Conservation (phyloP, 2,888 invertebrate species). For the Fragum fragum region DNA sequence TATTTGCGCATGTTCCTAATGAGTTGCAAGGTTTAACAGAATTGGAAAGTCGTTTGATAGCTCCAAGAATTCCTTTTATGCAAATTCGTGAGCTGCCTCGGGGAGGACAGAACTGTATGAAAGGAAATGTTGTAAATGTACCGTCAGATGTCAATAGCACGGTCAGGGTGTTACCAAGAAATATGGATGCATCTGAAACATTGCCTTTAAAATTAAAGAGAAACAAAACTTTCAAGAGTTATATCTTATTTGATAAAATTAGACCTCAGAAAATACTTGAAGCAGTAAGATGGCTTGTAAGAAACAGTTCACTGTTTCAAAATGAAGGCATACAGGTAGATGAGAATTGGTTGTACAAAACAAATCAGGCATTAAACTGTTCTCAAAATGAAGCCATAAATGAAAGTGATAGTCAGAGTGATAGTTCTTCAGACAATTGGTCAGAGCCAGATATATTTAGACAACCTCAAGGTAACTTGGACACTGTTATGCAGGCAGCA, state of each 20-base stretch:
- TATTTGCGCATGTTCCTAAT: slow-evolving; percentile 51
- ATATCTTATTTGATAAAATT: slow-evolving; percentile 57
- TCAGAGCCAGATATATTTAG: slow-evolving; percentile 33
- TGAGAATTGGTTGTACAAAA: slow-evolving; percentile 36
- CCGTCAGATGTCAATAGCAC: slow-evolving; percentile 67
- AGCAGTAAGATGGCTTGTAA: slow-evolving; percentile 59
- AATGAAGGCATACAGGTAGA: slow-evolving; percentile 53
- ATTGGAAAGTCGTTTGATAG: slow-evolving; percentile 56
- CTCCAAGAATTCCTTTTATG: slow-evolving; percentile 65
- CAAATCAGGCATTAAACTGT: not conserved
- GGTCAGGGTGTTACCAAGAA: slow-evolving; percentile 53
- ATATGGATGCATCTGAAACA: slow-evolving; percentile 49
- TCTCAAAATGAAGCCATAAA: not conserved
- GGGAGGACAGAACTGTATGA: slow-evolving; percentile 56
- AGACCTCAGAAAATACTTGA: slow-evolving; percentile 54
- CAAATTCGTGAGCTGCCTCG: slow-evolving; percentile 52
- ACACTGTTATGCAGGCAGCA: slow-evolving; percentile 38
- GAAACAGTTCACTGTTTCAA: slow-evolving; percentile 48
- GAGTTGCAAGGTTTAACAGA: slow-evolving; percentile 49
- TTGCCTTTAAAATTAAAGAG: slow-evolving; percentile 58
- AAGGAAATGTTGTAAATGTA: slow-evolving; percentile 69
- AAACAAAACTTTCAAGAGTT: slow-evolving; percentile 39
- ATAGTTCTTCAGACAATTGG: slow-evolving; percentile 35
- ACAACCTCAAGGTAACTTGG: slow-evolving; percentile 35
- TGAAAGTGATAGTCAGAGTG: no score